These are phyloP conservation scores for Parambassis ranga DNA, from an alignment of 2,797 vertebrate species.

Conservation along the genomic window DNA sequence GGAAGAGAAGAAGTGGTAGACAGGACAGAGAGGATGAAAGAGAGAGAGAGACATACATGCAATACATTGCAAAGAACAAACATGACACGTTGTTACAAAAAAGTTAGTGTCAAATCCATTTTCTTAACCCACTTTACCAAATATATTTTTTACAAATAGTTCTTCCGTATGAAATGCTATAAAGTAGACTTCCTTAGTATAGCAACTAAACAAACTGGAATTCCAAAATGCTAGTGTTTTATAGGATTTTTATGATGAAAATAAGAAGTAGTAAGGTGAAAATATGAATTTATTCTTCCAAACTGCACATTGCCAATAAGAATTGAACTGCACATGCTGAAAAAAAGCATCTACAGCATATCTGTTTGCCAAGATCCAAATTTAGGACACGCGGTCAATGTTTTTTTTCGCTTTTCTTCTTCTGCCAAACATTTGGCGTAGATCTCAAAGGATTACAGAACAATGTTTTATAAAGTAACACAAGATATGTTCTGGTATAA, in stretches of 20 bases:
- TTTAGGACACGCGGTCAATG: background rate
- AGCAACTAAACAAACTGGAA: too few relatives aligned
- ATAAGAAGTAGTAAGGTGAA: constrained; percentile 4
- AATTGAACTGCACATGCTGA: constrained; percentile 7
- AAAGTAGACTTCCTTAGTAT: too few relatives aligned
- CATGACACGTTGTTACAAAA: too few relatives aligned
- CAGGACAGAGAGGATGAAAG: too few relatives aligned
- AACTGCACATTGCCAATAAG: background rate
- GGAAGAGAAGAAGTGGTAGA: too few relatives aligned
- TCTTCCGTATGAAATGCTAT: too few relatives aligned
- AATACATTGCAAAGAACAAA: too few relatives aligned
- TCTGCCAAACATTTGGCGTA: constrained; percentile 11
- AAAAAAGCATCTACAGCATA: background rate
- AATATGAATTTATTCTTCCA: background rate
- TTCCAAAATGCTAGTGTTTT: background rate
- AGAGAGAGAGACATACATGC: too few relatives aligned
- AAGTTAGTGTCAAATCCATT: too few relatives aligned
- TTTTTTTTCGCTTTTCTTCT: background rate
- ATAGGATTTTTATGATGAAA: constrained; percentile 3
- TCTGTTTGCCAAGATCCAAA: constrained; percentile 14
- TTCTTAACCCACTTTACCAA: too few relatives aligned
- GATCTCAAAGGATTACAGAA: background rate
- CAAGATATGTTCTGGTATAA: background rate
- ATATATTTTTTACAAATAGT: too few relatives aligned
- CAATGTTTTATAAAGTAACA: background rate